These are phyloP conservation scores for Polypterus senegalus DNA, from an alignment of 2,113 vertebrate genomes.

Conservation along the genomic window DNA sequence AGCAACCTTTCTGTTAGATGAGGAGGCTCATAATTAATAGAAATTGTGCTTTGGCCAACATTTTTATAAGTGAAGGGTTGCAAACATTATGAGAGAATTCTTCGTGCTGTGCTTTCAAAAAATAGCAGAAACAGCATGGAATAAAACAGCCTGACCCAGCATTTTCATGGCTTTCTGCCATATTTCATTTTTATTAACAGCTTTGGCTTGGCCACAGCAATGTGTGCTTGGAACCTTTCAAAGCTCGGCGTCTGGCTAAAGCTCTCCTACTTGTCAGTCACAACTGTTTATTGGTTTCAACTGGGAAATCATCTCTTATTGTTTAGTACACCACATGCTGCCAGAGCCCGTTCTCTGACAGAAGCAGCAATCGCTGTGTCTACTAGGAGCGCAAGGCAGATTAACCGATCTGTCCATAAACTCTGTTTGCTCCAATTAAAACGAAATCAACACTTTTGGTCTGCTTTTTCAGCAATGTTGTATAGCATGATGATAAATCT, in stretches of 20 bases:
- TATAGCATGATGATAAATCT: too few relatives aligned
- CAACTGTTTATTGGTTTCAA: slow-evolving; percentile 9
- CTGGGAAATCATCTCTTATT: not conserved
- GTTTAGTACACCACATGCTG: too few relatives aligned
- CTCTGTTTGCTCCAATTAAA: too few relatives aligned
- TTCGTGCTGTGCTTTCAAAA: slow-evolving; percentile 6
- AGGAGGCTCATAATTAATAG: slow-evolving; percentile 28
- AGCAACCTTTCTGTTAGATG: slow-evolving; percentile 6
- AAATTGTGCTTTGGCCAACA: slow-evolving; percentile 26
- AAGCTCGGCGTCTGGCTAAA: not conserved
- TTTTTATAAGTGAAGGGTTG: slow-evolving; percentile 12
- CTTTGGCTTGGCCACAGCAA: slow-evolving; percentile 3
- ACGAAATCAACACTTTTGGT: too few relatives aligned
- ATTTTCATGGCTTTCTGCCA: slow-evolving; percentile 16
- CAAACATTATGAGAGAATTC: not conserved
- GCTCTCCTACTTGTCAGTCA: not conserved
- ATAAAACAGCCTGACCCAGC: slow-evolving; percentile 2
- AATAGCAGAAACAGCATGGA: slow-evolving; percentile 8
- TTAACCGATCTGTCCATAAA: too few relatives aligned
- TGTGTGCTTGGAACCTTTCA: too few relatives aligned
- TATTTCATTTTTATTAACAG: slow-evolving; percentile 14
- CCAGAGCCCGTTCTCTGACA: too few relatives aligned
- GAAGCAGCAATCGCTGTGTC: too few relatives aligned
- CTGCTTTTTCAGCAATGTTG: too few relatives aligned
- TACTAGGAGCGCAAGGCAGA: too few relatives aligned